Base-by-base conservation (phyloP, 1,140 invertebrate species). In the Drosophila baimaii region DNA sequence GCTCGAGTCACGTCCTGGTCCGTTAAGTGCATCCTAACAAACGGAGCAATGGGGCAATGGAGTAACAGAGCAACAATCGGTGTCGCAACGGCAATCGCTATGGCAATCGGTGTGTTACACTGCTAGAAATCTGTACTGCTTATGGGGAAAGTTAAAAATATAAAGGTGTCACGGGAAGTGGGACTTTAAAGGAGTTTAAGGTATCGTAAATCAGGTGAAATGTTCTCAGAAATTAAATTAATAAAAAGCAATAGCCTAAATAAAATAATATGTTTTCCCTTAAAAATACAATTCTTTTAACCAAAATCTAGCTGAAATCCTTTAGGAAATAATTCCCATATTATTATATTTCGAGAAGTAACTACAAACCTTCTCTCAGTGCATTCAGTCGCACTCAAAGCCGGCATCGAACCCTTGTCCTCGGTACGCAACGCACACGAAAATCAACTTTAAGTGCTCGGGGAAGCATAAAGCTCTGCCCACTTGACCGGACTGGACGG, bases 401-500 rank as follows among this genome's bases (percentile, higher is more conserved):
- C 29, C 10, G 23, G 13, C 43, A 65, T 21, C 31, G 35, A 57
- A 77, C 77, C 72, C 76, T 68, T 65, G 61, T 49, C 61, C 54
- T 27, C 35, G 52, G 25, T 21, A 54, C 35, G 27, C 29, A 56
- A 71, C 68, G 41, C 68, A 41, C 65, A 71, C 41, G 46, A 78
- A 79, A 81, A 77, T 69, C 82, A 77, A 62, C 70, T 69, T 82
- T 82, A 77, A 86, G 83, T 88, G 83, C 58, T 73, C 46, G 47
- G 57, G 57, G 66, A 68, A 19, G 46, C 39, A 80, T 55, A 56
- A 47, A 71, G 64, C 51, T 56, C 33, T 44, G 44, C 46, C 58
- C 55, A 63, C 51, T 77, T 77, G 75, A 61, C 57, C 73, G 27
- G 35, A 21, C 49, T 31, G 17, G 12, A 13, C 31, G 12, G 31